These are phyloP conservation scores for Dreissena polymorpha DNA, from an alignment of 1,140 invertebrate species.

Conservation along the genomic window DNA sequence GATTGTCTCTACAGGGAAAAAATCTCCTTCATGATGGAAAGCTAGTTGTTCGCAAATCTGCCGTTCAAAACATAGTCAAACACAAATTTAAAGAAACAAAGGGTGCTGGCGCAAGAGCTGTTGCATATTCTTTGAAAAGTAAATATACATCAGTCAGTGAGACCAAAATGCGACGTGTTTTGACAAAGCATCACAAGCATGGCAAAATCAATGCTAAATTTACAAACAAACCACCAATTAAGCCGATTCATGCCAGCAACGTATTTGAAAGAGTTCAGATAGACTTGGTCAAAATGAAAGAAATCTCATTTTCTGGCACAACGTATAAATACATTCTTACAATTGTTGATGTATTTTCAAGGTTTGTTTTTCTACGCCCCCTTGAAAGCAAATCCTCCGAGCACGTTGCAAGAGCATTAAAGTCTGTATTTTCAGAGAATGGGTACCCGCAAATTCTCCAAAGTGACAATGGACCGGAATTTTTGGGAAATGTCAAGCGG, in stretches of 20 bases:
- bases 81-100: neutral
- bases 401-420: too few relatives aligned
- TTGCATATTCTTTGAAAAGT: slow-evolving; percentile 2
- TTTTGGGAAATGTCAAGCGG: too few relatives aligned
- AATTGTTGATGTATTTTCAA: slow-evolving; percentile 12
- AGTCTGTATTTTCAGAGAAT: too few relatives aligned
- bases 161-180: neutral
- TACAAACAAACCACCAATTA: slow-evolving; percentile 8
- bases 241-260: neutral
- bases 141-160: neutral
- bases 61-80: neutral
- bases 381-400: too few relatives aligned
- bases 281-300: slow-evolving; percentile 4
- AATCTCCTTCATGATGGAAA: slow-evolving; percentile 5
- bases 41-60: neutral
- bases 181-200: neutral
- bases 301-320: neutral
- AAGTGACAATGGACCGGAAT: too few relatives aligned
- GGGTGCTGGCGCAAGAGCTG: slow-evolving; percentile 1
- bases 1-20: neutral
- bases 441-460: too few relatives aligned
- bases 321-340: slow-evolving; percentile 1
- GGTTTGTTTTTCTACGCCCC: slow-evolving; percentile 1
- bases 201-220: neutral
- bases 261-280: neutral